Conservation (phyloP, 53 echinoderm and acorn worm genomes). For the Antedon mediterranea region DNA sequence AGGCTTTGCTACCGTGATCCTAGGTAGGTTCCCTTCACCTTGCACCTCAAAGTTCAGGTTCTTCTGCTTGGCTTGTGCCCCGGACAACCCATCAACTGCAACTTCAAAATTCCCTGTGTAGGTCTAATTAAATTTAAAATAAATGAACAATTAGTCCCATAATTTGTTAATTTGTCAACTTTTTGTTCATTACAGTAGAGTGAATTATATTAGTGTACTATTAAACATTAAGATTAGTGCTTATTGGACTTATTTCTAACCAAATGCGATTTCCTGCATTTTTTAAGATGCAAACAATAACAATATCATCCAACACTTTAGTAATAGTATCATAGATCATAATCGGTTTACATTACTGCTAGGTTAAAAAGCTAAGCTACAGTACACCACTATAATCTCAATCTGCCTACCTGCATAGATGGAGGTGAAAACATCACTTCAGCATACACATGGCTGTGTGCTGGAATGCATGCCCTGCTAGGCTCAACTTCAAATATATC, state of each 20-base stretch:
- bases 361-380: background rate
- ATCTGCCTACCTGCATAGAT: conserved; percentile 74
- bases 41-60: conserved; percentile 90
- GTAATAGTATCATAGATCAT: background rate
- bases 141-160: too few relatives aligned
- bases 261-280: too few relatives aligned
- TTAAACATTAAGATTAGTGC: too few relatives aligned
- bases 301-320: too few relatives aligned
- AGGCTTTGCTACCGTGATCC: conserved; percentile 60
- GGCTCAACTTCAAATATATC: conserved; percentile 99
- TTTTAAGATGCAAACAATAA: too few relatives aligned
- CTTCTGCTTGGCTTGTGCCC: conserved; percentile 67
- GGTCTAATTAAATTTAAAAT: too few relatives aligned
- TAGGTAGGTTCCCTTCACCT: conserved; percentile 91
- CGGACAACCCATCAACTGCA: conserved; percentile 63
- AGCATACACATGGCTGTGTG: conserved; percentile 82
- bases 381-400: too few relatives aligned
- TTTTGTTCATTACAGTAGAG: too few relatives aligned
- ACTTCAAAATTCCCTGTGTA: conserved; percentile 87
- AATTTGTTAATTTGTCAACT: too few relatives aligned
- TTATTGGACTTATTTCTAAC: too few relatives aligned
- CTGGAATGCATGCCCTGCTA: conserved; percentile 64
- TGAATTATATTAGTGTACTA: too few relatives aligned
- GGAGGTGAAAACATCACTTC: conserved; percentile 86
- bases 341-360: background rate